Base-by-base conservation (phyloP, 1,140 invertebrate genomes). In the Anadara kagoshimensis region DNA sequence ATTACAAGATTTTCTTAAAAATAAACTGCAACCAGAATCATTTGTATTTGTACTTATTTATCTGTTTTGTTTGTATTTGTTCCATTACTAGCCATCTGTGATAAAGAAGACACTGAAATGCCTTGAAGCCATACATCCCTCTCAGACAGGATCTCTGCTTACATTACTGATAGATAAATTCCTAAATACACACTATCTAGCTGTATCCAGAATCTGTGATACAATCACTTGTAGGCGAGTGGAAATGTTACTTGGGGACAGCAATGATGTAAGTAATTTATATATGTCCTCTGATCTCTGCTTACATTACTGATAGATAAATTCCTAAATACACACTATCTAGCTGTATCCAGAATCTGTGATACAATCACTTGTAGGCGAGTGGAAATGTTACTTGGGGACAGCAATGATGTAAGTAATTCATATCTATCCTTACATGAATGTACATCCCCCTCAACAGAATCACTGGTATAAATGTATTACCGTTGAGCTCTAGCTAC, bases 121-220 rank as follows among this genome's bases (percentile, higher is more conserved):
- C 74, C 84, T 94, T 24, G 93, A 94, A 84, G 91, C 91, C n/a
- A 91, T 92, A 5, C 94, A 94, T 84, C 88, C 91, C 10, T 90
- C 89, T 8, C 93, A 94, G 80, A 93, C 91, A 76, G 93, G 93
- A 5, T 89, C 91, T 4, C 85, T 94, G 2, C 82, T 94, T 5
- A 88, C 83, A 2, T 82, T 92, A 53, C 78, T 94, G 5, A 87
- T 94, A 16, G 91, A 92, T 41, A 90, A 90, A 78, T 89, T 94
- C 49, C 84, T 94, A 1, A 85, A 89, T 18, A 90, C 91, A 18
- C 91, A 91, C 24, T 92, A 93, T 80, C 83, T 94, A 5, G 91
- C 91, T 8, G 81, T 94, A 7, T 91, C 91, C 0, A 86, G 92
- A 43, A 90, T 92, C 73, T 92, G 92, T 43, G 90, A 92, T 24